These are phyloP conservation scores for Anneissia japonica DNA, from an alignment of 35 echinoderm and acorn worm genomes.

Conservation along the genomic window DNA sequence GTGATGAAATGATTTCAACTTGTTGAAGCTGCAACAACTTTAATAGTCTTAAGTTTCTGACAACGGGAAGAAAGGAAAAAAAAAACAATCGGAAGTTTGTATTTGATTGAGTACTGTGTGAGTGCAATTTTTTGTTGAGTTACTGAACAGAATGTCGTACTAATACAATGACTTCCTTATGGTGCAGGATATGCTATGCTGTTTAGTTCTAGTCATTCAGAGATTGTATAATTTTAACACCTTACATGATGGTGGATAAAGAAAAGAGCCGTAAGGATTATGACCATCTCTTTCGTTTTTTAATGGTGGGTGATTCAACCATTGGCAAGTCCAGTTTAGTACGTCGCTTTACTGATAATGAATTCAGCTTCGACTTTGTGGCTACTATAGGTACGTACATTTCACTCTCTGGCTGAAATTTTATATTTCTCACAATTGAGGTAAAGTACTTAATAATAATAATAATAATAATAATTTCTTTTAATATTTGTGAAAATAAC, in stretches of 20 bases:
- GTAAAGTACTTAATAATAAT: too few relatives aligned
- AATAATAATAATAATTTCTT: too few relatives aligned
- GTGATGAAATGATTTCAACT: neutral
- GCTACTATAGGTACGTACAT: conserved; percentile 37
- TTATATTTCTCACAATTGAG: too few relatives aligned
- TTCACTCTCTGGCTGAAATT: too few relatives aligned
- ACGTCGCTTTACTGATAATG: conserved; percentile 28
- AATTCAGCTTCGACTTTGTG: conserved; percentile 33
- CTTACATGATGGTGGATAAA: neutral
- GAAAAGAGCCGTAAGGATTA: neutral
- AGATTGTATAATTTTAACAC: neutral
- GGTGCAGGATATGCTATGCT: neutral
- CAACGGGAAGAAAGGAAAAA: neutral
- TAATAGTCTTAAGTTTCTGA: too few relatives aligned
- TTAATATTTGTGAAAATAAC: too few relatives aligned
- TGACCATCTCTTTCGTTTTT: conserved; percentile 33
- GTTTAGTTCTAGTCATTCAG: neutral
- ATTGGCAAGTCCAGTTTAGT: conserved; percentile 29
- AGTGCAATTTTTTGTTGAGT: neutral
- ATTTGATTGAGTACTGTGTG: too few relatives aligned
- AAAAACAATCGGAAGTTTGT: neutral
- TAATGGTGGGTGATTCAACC: conserved; percentile 35
- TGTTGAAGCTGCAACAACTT: neutral
- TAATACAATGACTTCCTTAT: neutral
- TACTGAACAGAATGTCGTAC: neutral